Conservation (phyloP, 2,113 vertebrate species). For the Melanerpes formicivorus region DNA sequence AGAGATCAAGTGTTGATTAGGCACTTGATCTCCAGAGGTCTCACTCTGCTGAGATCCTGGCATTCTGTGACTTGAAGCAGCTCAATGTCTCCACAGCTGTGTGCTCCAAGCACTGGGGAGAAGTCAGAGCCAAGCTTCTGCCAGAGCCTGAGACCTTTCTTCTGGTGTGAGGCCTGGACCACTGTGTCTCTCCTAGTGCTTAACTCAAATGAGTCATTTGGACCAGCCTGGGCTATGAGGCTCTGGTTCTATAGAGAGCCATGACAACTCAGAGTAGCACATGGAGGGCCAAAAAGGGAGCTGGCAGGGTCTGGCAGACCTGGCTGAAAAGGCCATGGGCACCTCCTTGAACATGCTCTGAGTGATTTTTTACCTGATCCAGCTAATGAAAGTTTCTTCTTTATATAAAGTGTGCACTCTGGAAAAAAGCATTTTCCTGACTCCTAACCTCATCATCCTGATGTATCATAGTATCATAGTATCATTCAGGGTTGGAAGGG, state of each 20-base stretch:
- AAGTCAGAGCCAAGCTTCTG: background rate
- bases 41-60: no score
- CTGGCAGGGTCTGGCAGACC: background rate
- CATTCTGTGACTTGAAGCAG: background rate
- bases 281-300: background rate
- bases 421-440: background rate
- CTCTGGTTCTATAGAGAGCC: background rate
- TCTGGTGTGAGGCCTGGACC: background rate
- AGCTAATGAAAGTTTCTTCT: accelerated
- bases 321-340: background rate
- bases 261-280: background rate
- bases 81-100: background rate
- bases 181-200: background rate
- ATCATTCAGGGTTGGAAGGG: no score
- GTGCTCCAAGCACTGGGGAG: background rate
- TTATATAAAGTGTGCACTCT: background rate
- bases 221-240: background rate
- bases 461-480: no score
- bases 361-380: no score
- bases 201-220: background rate
- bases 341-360: background rate
- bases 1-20: no score
- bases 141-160: background rate
- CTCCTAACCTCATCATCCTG: background rate
- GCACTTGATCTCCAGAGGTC: no score